A percentile compares a stretch with the other conserved stretches of the same genome.
phyloP scores from a whole-genome alignment of 2,888 invertebrate genomes.

The Microplitis manilae region DNA sequence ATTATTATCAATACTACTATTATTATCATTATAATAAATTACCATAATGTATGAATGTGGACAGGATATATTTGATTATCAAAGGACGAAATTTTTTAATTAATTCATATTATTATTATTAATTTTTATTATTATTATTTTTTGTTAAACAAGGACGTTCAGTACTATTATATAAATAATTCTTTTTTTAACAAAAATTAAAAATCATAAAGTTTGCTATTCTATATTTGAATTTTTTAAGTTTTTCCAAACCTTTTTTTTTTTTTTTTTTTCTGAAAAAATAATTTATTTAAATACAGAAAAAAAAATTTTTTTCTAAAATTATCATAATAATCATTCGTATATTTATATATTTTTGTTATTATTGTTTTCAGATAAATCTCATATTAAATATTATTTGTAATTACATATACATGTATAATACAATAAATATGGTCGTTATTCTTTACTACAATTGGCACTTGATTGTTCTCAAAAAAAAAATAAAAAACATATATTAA shows the following conservation, averaged over 20 bases:
- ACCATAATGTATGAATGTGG: slow-evolving; percentile 28
- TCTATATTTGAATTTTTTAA: neutral
- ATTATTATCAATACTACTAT: neutral
- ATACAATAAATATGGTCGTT: slow-evolving; percentile 49
- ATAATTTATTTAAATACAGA: neutral
- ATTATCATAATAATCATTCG: no score
- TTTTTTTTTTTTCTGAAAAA: neutral
- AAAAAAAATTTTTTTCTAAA: neutral
- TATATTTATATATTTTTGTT: no score
- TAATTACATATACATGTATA: slow-evolving; percentile 4
- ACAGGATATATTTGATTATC: slow-evolving; percentile 46
- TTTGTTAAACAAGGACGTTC: neutral
- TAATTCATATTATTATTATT: neutral
- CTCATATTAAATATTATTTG: slow-evolving; percentile 16
- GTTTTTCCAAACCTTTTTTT: neutral
- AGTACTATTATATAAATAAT: neutral
- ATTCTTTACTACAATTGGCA: slow-evolving; percentile 64
- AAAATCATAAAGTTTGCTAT: no score
- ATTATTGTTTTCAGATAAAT: slow-evolving; percentile 15
- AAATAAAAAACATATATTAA: no score
- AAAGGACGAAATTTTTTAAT: slow-evolving; percentile 42
- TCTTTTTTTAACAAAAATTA: no score
- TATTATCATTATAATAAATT: neutral
- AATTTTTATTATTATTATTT: neutral
- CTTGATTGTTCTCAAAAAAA: slow-evolving; percentile 48